Evolutionary conservation across 2,888 invertebrate species (phyloP).

Genomic region (Oligia strigilis): DNA sequence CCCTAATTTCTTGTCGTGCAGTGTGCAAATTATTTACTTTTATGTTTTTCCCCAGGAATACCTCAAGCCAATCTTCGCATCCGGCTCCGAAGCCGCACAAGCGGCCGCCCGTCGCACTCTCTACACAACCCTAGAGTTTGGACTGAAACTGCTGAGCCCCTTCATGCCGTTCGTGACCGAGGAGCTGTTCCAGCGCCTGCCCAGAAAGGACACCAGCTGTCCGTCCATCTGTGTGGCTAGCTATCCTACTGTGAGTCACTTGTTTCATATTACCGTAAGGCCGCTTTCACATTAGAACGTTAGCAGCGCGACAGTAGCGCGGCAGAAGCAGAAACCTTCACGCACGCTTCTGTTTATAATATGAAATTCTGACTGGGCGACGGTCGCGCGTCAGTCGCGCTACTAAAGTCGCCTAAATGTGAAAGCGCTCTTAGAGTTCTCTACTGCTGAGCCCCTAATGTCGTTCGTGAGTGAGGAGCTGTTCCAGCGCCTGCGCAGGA

Average conservation of each 20-base stretch:
- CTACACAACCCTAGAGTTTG: slow-evolving; percentile 95
- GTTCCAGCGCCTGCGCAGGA: slow-evolving; percentile 96
- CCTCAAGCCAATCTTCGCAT: slow-evolving; percentile 96
- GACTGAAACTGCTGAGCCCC: slow-evolving; percentile 96
- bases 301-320: no score
- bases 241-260: slow-evolving; percentile 92
- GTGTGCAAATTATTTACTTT: background rate
- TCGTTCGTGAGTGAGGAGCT: slow-evolving; percentile 99
- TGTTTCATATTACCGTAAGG: no score
- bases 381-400: no score
- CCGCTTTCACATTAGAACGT: no score
- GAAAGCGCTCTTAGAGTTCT: no score
- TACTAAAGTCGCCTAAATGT: no score
- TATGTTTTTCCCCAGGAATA: slow-evolving; percentile 92
- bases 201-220: slow-evolving; percentile 90
- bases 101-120: slow-evolving; percentile 93
- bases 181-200: slow-evolving; percentile 98
- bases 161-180: slow-evolving; percentile 99
- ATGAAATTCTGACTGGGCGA: no score
- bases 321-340: no score
- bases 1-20: no score
- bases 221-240: slow-evolving; percentile 97
- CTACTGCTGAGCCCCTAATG: slow-evolving; percentile 96
- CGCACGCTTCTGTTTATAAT: no score
- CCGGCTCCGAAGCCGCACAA: slow-evolving; percentile 88